Percentiles rank a stretch among this genome's conserved stretches.
Evolutionary conservation across 2,113 vertebrate species (phyloP).

Genomic region (Delphinapterus leucas): DNA sequence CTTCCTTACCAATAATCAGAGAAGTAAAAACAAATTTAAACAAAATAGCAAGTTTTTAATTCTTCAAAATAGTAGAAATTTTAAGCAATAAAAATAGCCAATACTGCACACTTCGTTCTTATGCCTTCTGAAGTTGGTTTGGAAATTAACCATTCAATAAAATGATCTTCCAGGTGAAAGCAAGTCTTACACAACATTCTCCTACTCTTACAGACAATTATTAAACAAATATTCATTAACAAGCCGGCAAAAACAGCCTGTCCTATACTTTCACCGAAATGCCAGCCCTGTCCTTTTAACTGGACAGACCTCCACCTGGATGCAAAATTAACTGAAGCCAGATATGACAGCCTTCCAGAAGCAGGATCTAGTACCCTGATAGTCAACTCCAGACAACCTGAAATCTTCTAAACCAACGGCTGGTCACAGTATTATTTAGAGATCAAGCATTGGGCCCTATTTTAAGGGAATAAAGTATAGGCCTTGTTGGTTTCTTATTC

Average conservation of each 20-base stretch:
- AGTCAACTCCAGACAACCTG: neutral
- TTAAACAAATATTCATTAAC: neutral
- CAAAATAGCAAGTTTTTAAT: neutral
- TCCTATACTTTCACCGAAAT: neutral
- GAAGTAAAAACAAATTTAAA: neutral
- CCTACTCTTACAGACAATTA: neutral
- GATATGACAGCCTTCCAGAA: neutral
- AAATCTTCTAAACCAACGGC: neutral
- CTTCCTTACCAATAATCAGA: neutral
- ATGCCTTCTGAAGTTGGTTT: neutral
- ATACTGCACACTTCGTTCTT: neutral
- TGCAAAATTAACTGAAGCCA: neutral
- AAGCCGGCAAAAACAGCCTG: neutral
- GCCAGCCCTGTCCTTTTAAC: neutral
- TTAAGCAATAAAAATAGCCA: neutral
- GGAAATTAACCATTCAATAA: conserved; percentile 10
- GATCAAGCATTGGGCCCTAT: neutral
- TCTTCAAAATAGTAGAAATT: neutral
- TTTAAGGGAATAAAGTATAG: neutral
- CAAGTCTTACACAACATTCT: neutral
- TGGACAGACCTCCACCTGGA: neutral
- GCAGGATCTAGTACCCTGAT: neutral
- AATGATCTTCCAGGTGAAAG: neutral
- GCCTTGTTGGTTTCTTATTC: neutral
- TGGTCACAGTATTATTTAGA: neutral